phyloP scores from a whole-genome alignment of 2,797 vertebrate species.

The Anableps anableps region DNA sequence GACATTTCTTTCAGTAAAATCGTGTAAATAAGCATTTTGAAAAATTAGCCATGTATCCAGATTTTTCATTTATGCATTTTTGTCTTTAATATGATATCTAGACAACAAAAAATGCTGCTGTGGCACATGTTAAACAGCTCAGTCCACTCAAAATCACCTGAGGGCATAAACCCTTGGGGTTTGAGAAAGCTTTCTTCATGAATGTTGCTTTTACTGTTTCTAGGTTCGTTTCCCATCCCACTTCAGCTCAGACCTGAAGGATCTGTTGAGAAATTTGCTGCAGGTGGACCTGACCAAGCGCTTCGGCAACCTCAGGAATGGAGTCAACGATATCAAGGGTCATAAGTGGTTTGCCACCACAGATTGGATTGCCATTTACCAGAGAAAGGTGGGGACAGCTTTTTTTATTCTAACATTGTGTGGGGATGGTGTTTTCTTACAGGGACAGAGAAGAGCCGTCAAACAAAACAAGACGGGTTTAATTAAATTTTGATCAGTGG shows the following conservation, averaged over 20 bases:
- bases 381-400: conserved; percentile 89
- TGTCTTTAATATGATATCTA: neutral
- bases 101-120: neutral
- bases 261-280: conserved; percentile 96
- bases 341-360: conserved; percentile 99
- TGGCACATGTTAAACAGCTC: too few relatives aligned
- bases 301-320: conserved; percentile 98
- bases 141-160: neutral
- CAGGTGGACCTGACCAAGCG: conserved; percentile 99
- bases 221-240: conserved; percentile 99
- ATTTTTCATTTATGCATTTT: too few relatives aligned
- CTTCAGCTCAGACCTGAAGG: conserved; percentile 99
- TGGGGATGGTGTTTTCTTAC: neutral
- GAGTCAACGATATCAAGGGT: conserved; percentile 98
- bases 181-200: neutral
- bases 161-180: neutral
- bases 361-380: conserved; percentile 99
- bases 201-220: conserved; percentile 3
- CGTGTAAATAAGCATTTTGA: neutral
- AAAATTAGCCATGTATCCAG: neutral
- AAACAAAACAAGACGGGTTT: neutral
- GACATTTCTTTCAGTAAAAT: neutral
- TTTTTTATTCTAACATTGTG: neutral
- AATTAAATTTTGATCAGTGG: conserved; percentile 16
- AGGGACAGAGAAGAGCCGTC: neutral